These are phyloP conservation scores for Parazoanthus darwini DNA, from an alignment of 92 coral and sea anemone genomes.

Conservation along the genomic window DNA sequence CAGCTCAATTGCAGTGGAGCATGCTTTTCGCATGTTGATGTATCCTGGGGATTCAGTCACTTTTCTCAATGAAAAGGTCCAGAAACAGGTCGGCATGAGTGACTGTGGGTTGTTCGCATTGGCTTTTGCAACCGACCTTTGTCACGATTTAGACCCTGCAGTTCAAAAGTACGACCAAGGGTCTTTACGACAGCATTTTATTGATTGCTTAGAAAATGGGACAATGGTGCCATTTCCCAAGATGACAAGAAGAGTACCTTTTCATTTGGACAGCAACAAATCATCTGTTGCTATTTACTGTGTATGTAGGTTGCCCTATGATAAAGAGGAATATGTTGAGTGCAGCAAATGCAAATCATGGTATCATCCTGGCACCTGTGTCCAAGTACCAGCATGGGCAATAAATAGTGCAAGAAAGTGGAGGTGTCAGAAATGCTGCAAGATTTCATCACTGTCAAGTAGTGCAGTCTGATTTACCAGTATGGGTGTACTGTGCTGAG, in stretches of 20 bases:
- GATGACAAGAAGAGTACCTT: conserved; percentile 42
- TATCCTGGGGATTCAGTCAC: conserved; percentile 19
- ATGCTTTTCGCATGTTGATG: conserved; percentile 51
- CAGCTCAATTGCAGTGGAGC: conserved; percentile 37
- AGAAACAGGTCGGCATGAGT: conserved; percentile 47
- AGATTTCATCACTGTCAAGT: too few relatives aligned
- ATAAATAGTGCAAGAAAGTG: neutral
- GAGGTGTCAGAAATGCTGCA: conserved; percentile 18
- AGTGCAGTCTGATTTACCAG: too few relatives aligned
- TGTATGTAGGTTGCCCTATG: neutral
- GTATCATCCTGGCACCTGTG: neutral
- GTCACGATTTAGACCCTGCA: conserved; percentile 50
- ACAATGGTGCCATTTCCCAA: conserved; percentile 49
- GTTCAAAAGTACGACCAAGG: conserved; percentile 40
- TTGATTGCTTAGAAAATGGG: conserved; percentile 43
- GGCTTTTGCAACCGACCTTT: conserved; percentile 58
- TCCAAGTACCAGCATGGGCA: neutral
- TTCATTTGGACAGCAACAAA: neutral
- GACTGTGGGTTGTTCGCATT: conserved; percentile 57
- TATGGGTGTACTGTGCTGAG: too few relatives aligned
- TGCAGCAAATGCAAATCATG: neutral
- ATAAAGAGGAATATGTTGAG: neutral
- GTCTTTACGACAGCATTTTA: conserved; percentile 49
- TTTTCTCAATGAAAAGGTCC: conserved; percentile 50
- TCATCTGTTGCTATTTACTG: conserved; percentile 37